Percentiles rank a stretch among this genome's conserved stretches.
Conservation (phyloP, 2,888 invertebrate species). For the Sarcophaga variegata region DNA sequence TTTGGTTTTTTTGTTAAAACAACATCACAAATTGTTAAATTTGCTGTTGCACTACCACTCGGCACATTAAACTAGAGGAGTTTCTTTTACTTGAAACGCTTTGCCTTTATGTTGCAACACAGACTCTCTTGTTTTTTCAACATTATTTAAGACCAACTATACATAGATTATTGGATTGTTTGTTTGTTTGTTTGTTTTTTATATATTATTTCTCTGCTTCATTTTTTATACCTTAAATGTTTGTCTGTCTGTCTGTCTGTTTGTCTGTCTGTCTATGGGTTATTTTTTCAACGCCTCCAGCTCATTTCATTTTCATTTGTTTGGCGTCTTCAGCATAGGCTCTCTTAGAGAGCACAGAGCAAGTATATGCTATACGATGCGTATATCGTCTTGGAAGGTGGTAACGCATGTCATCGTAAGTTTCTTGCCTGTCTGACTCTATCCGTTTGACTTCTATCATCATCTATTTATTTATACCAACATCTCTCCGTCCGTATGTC, state of each 20-base stretch:
- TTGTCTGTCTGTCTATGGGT: slow-evolving; percentile 40
- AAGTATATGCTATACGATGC: neutral
- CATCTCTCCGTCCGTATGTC: slow-evolving; percentile 61
- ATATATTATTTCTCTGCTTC: neutral
- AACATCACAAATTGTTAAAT: slow-evolving; percentile 51
- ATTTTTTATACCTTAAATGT: slow-evolving; percentile 39
- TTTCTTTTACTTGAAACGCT: slow-evolving; percentile 50
- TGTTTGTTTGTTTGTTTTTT: slow-evolving; percentile 41
- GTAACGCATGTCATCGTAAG: slow-evolving; percentile 81
- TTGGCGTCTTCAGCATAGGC: slow-evolving; percentile 60
- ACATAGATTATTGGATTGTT: slow-evolving; percentile 5
- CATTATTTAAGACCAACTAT: neutral
- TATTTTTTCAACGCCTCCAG: slow-evolving; percentile 65
- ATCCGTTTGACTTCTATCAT: slow-evolving; percentile 7
- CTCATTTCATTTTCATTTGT: slow-evolving; percentile 65
- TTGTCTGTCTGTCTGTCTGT: slow-evolving; percentile 41
- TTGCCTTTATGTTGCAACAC: slow-evolving; percentile 60
- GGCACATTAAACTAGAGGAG: slow-evolving; percentile 50
- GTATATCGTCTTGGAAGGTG: slow-evolving; percentile 74
- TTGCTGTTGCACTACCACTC: slow-evolving; percentile 50
- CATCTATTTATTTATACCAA: neutral
- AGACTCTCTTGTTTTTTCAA: slow-evolving; percentile 9
- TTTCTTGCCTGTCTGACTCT: slow-evolving; percentile 74
- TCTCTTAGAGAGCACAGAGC: slow-evolving; percentile 9
- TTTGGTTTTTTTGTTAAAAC: neutral